A percentile compares a stretch with the other conserved stretches of the same genome.
Evolutionary conservation across 2,113 vertebrate genomes (phyloP).

Genomic region (Actenoides hombroni): DNA sequence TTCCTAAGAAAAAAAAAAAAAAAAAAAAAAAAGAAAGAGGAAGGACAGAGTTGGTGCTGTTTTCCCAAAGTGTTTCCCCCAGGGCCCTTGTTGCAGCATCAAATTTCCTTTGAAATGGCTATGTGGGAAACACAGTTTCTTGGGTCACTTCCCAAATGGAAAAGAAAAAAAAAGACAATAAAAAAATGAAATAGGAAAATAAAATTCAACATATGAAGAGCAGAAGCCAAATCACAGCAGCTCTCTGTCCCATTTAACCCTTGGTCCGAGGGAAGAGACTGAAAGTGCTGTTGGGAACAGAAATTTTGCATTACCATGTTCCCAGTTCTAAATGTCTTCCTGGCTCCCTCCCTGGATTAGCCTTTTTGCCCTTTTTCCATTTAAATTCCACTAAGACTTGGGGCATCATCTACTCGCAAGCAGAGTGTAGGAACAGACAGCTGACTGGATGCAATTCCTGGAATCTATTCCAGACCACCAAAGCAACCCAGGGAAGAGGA

Average conservation of each 20-base stretch:
- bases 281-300: background rate
- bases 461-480: slow-evolving; percentile 56
- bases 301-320: slow-evolving; percentile 24
- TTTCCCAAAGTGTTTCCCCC: slow-evolving; percentile 51
- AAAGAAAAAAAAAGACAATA: slow-evolving; percentile 35
- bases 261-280: slow-evolving; percentile 1
- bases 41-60: slow-evolving; percentile 32
- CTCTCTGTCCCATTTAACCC: slow-evolving; percentile 28
- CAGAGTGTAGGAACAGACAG: background rate
- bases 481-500: background rate
- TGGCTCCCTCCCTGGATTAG: slow-evolving; percentile 39
- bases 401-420: background rate
- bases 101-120: slow-evolving; percentile 65
- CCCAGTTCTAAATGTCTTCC: background rate
- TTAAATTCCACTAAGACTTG: slow-evolving; percentile 52
- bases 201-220: slow-evolving; percentile 53
- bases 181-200: slow-evolving; percentile 61
- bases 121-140: slow-evolving; percentile 59
- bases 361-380: slow-evolving; percentile 63
- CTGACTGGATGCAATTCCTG: slow-evolving; percentile 18
- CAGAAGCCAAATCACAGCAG: slow-evolving; percentile 53
- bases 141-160: slow-evolving; percentile 60
- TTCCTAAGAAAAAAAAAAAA: background rate
- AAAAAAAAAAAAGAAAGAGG: too few species aligned
- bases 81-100: slow-evolving; percentile 42